phyloP scores from a whole-genome alignment of 2,888 invertebrate species.

The Allophyes oxyacanthae region DNA sequence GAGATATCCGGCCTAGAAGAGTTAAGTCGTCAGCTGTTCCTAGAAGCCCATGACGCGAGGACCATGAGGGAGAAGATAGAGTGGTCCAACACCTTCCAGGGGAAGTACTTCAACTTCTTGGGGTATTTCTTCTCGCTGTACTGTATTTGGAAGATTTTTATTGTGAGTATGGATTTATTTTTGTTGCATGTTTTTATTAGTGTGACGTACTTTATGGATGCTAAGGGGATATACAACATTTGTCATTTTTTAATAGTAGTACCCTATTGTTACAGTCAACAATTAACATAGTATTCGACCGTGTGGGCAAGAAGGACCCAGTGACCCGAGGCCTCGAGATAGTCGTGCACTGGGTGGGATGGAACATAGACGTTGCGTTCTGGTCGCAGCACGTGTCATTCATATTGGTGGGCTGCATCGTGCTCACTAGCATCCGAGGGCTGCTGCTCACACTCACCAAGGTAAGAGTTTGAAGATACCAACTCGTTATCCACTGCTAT shows the following conservation, averaged over 20 bases:
- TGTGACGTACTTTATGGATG: no score
- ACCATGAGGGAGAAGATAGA: constrained; percentile 97
- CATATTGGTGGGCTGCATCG: constrained; percentile 98
- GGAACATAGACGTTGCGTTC: constrained; percentile 98
- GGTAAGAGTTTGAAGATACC: constrained; percentile 84
- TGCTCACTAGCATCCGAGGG: constrained; percentile 98
- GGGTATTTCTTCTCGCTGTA: constrained; percentile 99
- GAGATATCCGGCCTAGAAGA: constrained; percentile 98
- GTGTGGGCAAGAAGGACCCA: constrained; percentile 99
- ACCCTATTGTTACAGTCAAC: constrained; percentile 92
- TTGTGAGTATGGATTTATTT: constrained; percentile 91
- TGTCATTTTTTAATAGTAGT: no score
- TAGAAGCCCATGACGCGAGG: constrained; percentile 98
- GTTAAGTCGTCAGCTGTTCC: constrained; percentile 96
- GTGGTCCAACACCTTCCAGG: constrained; percentile 98
- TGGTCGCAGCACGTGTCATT: constrained; percentile 99
- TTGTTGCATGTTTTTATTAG: no score
- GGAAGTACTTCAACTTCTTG: constrained; percentile 99
- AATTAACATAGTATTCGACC: constrained; percentile 99
- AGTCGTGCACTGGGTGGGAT: constrained; percentile 98
- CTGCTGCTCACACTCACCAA: constrained; percentile 98
- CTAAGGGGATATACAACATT: no score
- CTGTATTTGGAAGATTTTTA: constrained; percentile 99
- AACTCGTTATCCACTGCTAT: no score
- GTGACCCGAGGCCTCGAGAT: constrained; percentile 99